Conservation (phyloP, 2,888 invertebrate species). For the Dinocampus coccinellae region DNA sequence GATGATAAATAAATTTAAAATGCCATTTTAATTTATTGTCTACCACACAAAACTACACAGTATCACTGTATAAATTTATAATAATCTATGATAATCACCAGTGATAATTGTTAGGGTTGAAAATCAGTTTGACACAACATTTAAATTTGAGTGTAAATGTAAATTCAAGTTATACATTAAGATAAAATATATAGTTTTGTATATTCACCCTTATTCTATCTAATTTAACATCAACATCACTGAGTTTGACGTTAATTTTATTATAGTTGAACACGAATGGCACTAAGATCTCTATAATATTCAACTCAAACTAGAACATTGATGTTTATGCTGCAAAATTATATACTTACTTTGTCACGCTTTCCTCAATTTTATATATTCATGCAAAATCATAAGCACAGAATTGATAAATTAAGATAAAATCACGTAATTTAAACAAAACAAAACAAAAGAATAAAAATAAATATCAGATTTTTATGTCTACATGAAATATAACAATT, state of each 20-base stretch:
- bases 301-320: background rate
- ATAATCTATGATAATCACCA: background rate
- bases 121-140: background rate
- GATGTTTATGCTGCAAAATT: background rate
- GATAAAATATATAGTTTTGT: background rate
- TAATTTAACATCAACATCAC: background rate
- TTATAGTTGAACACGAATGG: constrained; percentile 11
- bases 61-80: background rate
- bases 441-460: too few species aligned
- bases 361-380: background rate
- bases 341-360: background rate
- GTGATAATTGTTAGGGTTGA: background rate
- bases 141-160: background rate
- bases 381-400: background rate
- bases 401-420: too few species aligned
- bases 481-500: too few species aligned
- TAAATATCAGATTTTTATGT: too few species aligned
- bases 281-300: background rate
- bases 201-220: background rate
- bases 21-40: background rate
- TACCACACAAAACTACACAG: background rate
- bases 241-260: constrained; percentile 25
- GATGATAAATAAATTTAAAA: background rate
- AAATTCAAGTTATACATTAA: background rate
- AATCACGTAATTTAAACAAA: too few species aligned